phyloP scores from a whole-genome alignment of 2,888 invertebrate species.

The Pomacea canaliculata region DNA sequence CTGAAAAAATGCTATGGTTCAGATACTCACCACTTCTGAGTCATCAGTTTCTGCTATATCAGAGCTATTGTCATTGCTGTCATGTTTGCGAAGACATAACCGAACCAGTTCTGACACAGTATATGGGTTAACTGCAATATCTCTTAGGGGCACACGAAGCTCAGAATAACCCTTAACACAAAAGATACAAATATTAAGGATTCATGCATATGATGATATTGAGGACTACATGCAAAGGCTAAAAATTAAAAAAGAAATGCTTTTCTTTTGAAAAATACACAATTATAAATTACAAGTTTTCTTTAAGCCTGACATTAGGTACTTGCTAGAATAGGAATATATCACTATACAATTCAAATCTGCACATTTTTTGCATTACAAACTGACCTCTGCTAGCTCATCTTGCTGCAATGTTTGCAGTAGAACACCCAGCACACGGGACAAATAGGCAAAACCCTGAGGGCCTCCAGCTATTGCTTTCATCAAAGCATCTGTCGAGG shows the following conservation, averaged over 20 bases:
- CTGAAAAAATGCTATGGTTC: no score
- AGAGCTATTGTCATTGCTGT: constrained; percentile 44
- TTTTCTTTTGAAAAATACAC: no score
- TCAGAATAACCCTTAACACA: constrained; percentile 62
- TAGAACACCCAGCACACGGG: constrained; percentile 57
- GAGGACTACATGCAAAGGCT: no score
- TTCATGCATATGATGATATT: no score
- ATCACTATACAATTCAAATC: no score
- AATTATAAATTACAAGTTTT: no score
- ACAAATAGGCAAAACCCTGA: constrained; percentile 60
- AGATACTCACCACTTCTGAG: constrained; percentile 43
- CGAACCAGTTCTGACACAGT: constrained; percentile 64
- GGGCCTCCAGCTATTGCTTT: constrained; percentile 57
- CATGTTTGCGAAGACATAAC: constrained; percentile 60
- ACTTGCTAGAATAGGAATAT: no score
- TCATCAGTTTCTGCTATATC: constrained; percentile 43
- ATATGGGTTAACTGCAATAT: constrained; percentile 63
- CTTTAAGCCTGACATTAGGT: no score
- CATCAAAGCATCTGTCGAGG: constrained; percentile 57
- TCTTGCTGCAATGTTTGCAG: constrained; percentile 68
- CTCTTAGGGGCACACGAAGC: constrained; percentile 56
- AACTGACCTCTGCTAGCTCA: constrained; percentile 63
- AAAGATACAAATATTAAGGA: no score
- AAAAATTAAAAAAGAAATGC: no score
- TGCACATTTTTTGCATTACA: no score